Conservation (phyloP, 1,140 invertebrate genomes). For the Drosophila nasuta region DNA sequence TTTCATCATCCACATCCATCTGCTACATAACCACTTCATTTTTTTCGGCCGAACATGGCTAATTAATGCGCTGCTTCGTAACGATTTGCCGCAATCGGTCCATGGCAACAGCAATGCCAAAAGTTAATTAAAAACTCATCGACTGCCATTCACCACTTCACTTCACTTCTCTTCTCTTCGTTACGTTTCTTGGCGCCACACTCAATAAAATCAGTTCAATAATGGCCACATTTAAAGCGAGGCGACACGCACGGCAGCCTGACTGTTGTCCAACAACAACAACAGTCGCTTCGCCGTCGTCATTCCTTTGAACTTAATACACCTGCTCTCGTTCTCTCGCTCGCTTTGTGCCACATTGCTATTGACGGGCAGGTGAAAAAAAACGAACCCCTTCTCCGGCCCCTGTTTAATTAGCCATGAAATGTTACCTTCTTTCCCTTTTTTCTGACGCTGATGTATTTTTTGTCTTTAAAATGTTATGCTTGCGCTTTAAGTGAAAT, state of each 20-base stretch:
- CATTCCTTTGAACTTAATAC: slow-evolving; percentile 32
- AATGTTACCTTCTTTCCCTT: slow-evolving; percentile 9
- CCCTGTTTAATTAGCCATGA: slow-evolving; percentile 33
- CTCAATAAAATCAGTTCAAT: slow-evolving; percentile 59
- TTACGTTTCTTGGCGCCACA: slow-evolving; percentile 9
- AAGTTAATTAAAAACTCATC: slow-evolving; percentile 76
- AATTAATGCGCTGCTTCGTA: slow-evolving; percentile 37
- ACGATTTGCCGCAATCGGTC: slow-evolving; percentile 46
- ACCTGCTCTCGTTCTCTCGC: not conserved
- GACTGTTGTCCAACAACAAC: not conserved
- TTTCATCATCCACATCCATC: slow-evolving; percentile 9
- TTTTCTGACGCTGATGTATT: not conserved
- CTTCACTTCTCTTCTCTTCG: not conserved
- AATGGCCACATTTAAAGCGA: slow-evolving; percentile 9
- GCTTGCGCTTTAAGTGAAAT: slow-evolving; percentile 34
- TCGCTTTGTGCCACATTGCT: not conserved
- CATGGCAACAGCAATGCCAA: slow-evolving; percentile 47
- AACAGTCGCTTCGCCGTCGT: not conserved
- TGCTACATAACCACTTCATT: not conserved
- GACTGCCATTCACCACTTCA: not conserved
- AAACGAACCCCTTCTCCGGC: slow-evolving; percentile 1
- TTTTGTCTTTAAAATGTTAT: slow-evolving; percentile 12
- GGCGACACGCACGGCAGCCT: slow-evolving; percentile 18
- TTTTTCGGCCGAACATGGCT: slow-evolving; percentile 6
- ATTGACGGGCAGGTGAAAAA: not conserved